Conservation (phyloP, 2,888 invertebrate genomes). For the Conomelus anceps region DNA sequence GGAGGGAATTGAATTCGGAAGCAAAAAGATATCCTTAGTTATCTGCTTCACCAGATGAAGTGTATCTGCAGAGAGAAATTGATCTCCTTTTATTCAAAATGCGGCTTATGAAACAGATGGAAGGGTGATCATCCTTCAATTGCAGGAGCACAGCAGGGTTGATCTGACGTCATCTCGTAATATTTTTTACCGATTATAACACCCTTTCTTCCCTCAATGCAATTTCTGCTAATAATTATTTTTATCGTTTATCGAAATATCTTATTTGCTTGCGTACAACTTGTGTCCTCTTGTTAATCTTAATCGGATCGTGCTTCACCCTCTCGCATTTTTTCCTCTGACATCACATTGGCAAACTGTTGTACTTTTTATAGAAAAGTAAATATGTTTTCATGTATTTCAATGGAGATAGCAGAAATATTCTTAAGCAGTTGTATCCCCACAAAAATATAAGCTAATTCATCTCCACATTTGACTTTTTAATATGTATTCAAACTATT, state of each 20-base stretch:
- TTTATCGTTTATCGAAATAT: neutral
- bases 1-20: neutral
- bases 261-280: neutral
- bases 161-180: neutral
- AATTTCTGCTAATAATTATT: neutral
- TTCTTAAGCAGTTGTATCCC: too few relatives aligned
- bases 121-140: neutral
- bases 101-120: neutral
- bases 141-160: neutral
- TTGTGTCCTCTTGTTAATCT: too few relatives aligned
- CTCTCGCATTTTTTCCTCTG: neutral
- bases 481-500: too few relatives aligned
- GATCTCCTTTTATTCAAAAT: neutral
- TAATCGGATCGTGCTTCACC: neutral
- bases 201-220: neutral
- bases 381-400: too few relatives aligned
- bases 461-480: too few relatives aligned
- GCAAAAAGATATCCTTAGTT: neutral
- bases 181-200: neutral
- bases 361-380: too few relatives aligned
- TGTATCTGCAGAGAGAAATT: neutral
- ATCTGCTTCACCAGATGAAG: neutral
- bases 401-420: too few relatives aligned
- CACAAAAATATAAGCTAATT: too few relatives aligned
- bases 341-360: neutral